These are phyloP conservation scores for Ditula angustiorana DNA, from an alignment of 2,888 invertebrate genomes.

Conservation along the genomic window DNA sequence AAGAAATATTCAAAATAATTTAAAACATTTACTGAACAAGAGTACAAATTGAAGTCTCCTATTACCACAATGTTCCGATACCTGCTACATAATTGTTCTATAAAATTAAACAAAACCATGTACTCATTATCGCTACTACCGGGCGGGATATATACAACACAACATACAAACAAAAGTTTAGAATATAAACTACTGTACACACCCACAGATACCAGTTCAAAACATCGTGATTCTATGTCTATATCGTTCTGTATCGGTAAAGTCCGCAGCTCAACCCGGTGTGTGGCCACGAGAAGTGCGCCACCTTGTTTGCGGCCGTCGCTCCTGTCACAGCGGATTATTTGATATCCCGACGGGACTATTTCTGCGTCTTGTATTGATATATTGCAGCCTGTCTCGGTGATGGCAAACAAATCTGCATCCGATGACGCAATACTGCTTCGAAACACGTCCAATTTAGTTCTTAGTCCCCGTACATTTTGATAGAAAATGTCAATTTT, in stretches of 20 bases:
- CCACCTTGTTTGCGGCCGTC: slow-evolving; percentile 41
- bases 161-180: background rate
- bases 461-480: background rate
- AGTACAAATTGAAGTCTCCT: background rate
- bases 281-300: slow-evolving; percentile 33
- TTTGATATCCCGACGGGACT: slow-evolving; percentile 34
- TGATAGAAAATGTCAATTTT: slow-evolving; percentile 6
- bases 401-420: background rate
- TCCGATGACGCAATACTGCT: background rate
- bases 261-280: slow-evolving; percentile 9
- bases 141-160: background rate
- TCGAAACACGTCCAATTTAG: background rate
- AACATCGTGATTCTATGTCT: background rate
- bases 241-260: background rate
- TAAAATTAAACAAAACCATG: background rate
- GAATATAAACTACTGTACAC: background rate
- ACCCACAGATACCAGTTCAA: background rate
- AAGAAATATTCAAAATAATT: background rate
- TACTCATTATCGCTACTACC: background rate
- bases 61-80: background rate
- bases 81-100: background rate
- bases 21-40: background rate
- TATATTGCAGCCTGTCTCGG: background rate
- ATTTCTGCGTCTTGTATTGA: slow-evolving; percentile 38
- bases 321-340: slow-evolving; percentile 33